These are phyloP conservation scores for Trichoplusia ni DNA, from an alignment of 1,140 invertebrate species.

Conservation along the genomic window DNA sequence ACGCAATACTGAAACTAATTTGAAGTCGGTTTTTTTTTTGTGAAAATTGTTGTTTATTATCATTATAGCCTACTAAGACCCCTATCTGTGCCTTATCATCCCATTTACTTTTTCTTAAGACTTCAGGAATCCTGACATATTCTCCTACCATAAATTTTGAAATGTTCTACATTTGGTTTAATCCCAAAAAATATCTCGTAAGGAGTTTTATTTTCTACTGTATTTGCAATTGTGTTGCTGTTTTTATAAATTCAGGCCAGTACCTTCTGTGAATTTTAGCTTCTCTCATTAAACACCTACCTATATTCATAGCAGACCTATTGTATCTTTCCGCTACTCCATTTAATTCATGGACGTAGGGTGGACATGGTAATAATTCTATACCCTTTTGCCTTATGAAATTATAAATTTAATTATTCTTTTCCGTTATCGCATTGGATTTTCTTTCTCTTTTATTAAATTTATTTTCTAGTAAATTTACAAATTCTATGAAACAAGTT, in stretches of 20 bases:
- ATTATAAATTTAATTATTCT: conserved; percentile 61
- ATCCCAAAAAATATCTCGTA: conserved; percentile 59
- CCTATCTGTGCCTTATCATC: conserved; percentile 51
- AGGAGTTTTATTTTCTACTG: conserved; percentile 57
- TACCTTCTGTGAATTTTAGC: conserved; percentile 50
- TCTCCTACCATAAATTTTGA: too few species aligned
- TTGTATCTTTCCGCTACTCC: conserved; percentile 63
- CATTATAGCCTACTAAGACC: conserved; percentile 42
- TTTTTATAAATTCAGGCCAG: conserved; percentile 55
- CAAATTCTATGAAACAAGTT: too few species aligned
- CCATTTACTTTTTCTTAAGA: conserved; percentile 54
- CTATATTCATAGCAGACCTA: conserved; percentile 53
- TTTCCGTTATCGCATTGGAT: conserved; percentile 38
- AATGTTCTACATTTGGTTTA: conserved; percentile 55
- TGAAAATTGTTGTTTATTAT: too few species aligned
- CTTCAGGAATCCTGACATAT: conserved; percentile 54
- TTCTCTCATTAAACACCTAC: conserved; percentile 50
- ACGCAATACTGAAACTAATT: too few species aligned
- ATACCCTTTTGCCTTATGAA: conserved; percentile 56
- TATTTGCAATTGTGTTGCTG: conserved; percentile 54
- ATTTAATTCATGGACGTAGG: conserved; percentile 67
- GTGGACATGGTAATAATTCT: conserved; percentile 56
- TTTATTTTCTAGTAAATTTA: too few species aligned
- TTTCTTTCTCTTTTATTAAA: too few species aligned
- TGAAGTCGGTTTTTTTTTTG: too few species aligned